Evolutionary conservation across 1,140 invertebrate genomes (phyloP), one percentile per base, ranked within the genome.

Genomic region (Drosophila littoralis): DNA sequence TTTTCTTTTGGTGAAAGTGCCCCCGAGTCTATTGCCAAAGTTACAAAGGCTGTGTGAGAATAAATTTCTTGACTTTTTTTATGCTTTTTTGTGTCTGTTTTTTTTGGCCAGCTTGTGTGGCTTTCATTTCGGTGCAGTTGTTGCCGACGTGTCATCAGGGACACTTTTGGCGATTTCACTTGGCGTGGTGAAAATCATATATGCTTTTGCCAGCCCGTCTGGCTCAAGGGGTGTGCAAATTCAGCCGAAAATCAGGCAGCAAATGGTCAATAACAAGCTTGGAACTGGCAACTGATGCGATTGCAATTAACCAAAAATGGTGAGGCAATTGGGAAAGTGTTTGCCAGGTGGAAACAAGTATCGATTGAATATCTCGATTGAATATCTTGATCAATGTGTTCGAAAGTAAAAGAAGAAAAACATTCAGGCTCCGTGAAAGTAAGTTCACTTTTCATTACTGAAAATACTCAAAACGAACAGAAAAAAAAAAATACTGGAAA

Each of bases 361-460:
- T 80, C 73, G 63, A 73, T 81, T 80, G 72, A 81, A 77, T 15
- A 45, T 50, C 60, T 54, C 45, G 51, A 59, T 61, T 69, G 57
- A 61, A 84, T 59, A 85, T 88, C 61, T 86, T 83, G 83, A 88
- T 88, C 76, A 79, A 82, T 88, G 79, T 28, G 88, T 88, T 88
- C 88, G 83, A 86, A 86, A 86, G 83, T 86, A 79, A 88, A 71
- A 69, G 58, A 80, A 75, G 72, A 79, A 64, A 65, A 64, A 22
- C 33, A 43, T 43, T 13, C n/a, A 61, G 61, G 71, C 59, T 40
- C 50, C 63, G 83, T 88, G 83, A 86, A 86, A 86, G 83, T 86
- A 83, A 88, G 68, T 86, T 86, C 83, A 83, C 83, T 86, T 86
- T 86, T 88, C 63, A 74, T 88, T 73, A 73, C 70, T 12, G 12